Conservation (phyloP, 2,888 invertebrate species). For the Argyresthia goedartella region DNA sequence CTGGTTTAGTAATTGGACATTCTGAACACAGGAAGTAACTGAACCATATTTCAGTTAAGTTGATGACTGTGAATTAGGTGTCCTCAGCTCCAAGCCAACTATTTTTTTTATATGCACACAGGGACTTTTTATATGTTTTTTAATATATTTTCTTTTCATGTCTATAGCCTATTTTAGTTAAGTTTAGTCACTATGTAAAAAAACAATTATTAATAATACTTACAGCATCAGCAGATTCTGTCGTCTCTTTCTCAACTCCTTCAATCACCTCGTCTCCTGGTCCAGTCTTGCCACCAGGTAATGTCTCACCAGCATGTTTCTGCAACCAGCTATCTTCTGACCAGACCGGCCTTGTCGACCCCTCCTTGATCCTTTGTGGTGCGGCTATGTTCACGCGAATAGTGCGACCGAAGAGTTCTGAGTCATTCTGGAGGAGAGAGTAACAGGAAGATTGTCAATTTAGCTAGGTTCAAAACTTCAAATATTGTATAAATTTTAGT, state of each 20-base stretch:
- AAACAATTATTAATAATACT: no score
- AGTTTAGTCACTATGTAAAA: no score
- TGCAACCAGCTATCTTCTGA: constrained; percentile 98
- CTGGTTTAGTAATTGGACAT: no score
- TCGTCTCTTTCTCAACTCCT: constrained; percentile 27
- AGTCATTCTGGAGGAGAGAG: constrained; percentile 83
- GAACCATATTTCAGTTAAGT: no score
- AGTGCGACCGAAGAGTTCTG: constrained; percentile 96
- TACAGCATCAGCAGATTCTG: constrained; percentile 13
- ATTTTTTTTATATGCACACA: no score
- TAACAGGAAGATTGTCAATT: background rate
- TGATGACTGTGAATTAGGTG: no score
- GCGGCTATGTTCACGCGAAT: constrained; percentile 97
- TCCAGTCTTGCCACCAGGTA: constrained; percentile 60
- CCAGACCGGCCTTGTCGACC: constrained; percentile 96
- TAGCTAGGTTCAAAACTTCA: background rate
- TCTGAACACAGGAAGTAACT: no score
- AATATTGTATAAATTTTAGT: no score
- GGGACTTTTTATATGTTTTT: no score
- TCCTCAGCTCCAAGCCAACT: no score
- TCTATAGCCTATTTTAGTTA: no score
- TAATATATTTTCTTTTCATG: no score
- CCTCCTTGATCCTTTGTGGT: constrained; percentile 96
- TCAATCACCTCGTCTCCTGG: constrained; percentile 46
- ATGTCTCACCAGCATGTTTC: constrained; percentile 94